Evolutionary conservation across 37 sponge, comb jelly and placozoan species (phyloP).

Genomic region (Bolinopsis microptera): DNA sequence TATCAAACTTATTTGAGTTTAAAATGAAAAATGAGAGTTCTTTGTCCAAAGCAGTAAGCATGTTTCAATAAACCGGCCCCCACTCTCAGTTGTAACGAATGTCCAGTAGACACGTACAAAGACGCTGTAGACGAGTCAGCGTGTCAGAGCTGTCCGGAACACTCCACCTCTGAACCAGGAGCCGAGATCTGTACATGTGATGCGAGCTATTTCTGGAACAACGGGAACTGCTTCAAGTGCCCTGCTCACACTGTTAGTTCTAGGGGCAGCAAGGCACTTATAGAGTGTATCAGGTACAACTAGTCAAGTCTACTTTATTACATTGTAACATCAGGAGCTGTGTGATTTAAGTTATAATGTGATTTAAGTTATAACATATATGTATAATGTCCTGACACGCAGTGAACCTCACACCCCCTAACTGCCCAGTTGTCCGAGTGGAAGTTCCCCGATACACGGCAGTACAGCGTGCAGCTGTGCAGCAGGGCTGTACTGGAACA

Average conservation of each 20-base stretch:
- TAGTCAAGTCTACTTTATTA: too few species aligned
- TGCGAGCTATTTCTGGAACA: background rate
- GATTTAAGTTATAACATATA: too few species aligned
- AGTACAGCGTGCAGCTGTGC: background rate
- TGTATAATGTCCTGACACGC: too few species aligned
- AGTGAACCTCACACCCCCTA: too few species aligned
- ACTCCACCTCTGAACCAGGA: background rate
- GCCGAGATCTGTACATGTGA: background rate
- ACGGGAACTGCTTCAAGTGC: background rate
- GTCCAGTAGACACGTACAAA: constrained; percentile 29
- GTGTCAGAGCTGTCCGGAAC: background rate
- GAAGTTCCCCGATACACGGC: background rate
- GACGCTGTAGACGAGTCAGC: background rate
- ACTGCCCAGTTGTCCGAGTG: background rate
- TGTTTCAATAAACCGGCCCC: too few species aligned
- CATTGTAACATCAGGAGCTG: too few species aligned
- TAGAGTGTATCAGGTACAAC: background rate
- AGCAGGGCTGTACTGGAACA: background rate
- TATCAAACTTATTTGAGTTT: too few species aligned
- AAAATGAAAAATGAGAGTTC: too few species aligned
- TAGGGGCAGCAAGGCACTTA: background rate
- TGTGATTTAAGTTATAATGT: too few species aligned
- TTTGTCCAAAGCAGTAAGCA: too few species aligned
- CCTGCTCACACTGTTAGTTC: background rate
- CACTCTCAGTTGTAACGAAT: background rate